Evolutionary conservation across 2,888 invertebrate genomes (phyloP).

Genomic region (Protodeltote pygarga): DNA sequence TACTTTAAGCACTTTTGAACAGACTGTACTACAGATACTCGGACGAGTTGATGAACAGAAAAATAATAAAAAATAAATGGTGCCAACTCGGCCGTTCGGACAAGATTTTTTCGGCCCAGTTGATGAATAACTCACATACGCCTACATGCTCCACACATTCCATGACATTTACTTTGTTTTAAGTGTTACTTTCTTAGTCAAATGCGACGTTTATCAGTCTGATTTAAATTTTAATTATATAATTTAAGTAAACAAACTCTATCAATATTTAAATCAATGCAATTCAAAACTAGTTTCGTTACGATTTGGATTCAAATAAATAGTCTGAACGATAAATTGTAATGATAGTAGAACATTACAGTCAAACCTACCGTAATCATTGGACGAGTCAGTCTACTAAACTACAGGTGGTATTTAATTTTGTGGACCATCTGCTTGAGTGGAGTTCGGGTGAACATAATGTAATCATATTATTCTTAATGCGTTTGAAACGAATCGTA

Average conservation of each 20-base stretch:
- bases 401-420: constrained; percentile 79
- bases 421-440: constrained; percentile 51
- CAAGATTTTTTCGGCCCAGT: too few species aligned
- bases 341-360: constrained; percentile 69
- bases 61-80: too few species aligned
- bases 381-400: constrained; percentile 58
- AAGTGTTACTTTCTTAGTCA: constrained; percentile 48
- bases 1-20: too few species aligned
- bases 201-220: constrained; percentile 41
- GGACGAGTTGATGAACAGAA: too few species aligned
- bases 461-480: constrained; percentile 57
- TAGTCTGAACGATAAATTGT: constrained; percentile 68
- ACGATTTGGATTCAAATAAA: constrained; percentile 69
- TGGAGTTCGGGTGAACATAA: constrained; percentile 40
- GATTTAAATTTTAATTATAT: constrained; percentile 64
- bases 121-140: too few species aligned
- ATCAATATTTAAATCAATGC: constrained; percentile 65
- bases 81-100: too few species aligned
- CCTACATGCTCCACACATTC: constrained; percentile 28
- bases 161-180: constrained; percentile 15
- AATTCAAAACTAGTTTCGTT: constrained; percentile 55
- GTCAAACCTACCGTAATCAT: constrained; percentile 73
- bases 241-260: constrained; percentile 68
- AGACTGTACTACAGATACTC: too few species aligned
- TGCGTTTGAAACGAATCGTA: constrained; percentile 35